A percentile compares a stretch with the other conserved stretches of the same genome.
Evolutionary conservation across 2,797 vertebrate species (phyloP).

Genomic region (Tapera naevia): DNA sequence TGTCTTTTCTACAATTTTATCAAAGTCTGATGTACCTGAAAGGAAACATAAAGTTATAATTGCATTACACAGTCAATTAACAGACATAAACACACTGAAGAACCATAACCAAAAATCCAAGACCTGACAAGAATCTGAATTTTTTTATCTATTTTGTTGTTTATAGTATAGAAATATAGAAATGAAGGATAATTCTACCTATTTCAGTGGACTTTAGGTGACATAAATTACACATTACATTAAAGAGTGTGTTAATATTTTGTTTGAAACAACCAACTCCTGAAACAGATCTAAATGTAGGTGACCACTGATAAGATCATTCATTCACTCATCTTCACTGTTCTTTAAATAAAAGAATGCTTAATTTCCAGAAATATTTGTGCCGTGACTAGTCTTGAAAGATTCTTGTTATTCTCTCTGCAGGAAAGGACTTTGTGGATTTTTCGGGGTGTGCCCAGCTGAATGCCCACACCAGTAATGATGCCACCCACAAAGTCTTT

Average conservation of each 20-base stretch:
- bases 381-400: background rate
- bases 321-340: background rate
- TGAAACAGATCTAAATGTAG: background rate
- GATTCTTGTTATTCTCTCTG: background rate
- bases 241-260: background rate
- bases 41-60: background rate
- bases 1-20: background rate
- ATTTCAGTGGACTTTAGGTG: background rate
- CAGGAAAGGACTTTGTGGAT: background rate
- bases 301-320: background rate
- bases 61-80: background rate
- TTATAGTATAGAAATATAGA: background rate
- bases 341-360: background rate
- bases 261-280: background rate
- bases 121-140: background rate
- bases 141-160: background rate
- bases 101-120: background rate
- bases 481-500: background rate
- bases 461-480: background rate
- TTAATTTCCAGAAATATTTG: constrained; percentile 2
- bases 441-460: background rate
- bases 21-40: background rate
- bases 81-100: background rate
- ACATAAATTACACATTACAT: background rate
- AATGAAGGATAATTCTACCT: background rate